Evolutionary conservation across 2,888 invertebrate species (phyloP).

Genomic region (Epicampocera succincta): DNA sequence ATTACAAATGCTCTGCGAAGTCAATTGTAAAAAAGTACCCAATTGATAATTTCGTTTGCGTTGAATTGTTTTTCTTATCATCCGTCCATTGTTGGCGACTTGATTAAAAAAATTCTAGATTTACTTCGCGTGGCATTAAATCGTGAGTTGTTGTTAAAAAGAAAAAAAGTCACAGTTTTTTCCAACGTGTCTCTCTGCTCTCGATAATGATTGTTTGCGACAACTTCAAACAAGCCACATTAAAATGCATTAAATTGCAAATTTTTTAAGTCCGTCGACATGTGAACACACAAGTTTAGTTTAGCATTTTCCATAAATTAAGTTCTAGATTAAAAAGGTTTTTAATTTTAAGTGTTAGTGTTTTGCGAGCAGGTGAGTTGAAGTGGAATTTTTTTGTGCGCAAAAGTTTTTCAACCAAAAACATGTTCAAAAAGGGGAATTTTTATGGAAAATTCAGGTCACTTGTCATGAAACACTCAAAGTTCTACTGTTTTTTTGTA

Average conservation of each 20-base stretch:
- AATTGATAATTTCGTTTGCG: conserved; percentile 10
- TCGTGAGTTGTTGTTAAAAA: conserved; percentile 34
- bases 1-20: neutral
- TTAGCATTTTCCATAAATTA: too few species aligned
- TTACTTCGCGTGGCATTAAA: conserved; percentile 10
- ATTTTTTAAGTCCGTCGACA: neutral
- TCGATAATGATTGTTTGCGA: conserved; percentile 24
- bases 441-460: too few species aligned
- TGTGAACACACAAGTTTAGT: conserved; percentile 15
- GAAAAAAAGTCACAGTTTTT: neutral
- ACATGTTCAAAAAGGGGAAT: too few species aligned
- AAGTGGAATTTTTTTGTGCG: too few species aligned
- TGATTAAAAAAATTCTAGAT: neutral
- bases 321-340: too few species aligned
- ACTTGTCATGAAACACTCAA: too few species aligned
- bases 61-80: neutral
- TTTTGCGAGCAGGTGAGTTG: too few species aligned
- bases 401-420: too few species aligned
- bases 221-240: conserved; percentile 46
- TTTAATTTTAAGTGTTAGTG: too few species aligned
- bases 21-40: too few species aligned
- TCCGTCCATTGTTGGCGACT: neutral
- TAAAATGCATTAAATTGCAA: conserved; percentile 56
- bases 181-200: neutral
- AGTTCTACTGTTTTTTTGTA: too few species aligned